Conservation (phyloP, 2,797 vertebrate genomes). For the Gallinago stenura region DNA sequence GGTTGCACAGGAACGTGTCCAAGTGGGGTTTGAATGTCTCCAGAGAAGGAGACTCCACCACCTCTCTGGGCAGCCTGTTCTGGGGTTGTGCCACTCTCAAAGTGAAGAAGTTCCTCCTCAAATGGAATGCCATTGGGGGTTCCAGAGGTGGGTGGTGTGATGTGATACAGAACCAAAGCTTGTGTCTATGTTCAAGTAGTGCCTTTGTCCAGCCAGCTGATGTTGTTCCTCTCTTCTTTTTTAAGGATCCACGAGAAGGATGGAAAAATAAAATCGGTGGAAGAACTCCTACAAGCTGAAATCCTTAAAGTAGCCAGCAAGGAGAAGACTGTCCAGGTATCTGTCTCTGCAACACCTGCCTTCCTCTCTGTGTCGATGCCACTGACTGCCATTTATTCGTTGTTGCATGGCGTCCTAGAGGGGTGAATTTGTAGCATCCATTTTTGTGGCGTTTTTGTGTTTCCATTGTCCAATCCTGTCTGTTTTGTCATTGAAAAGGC, state of each 20-base stretch:
- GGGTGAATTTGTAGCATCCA: conserved; percentile 42
- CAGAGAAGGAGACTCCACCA: too few relatives aligned
- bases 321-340: conserved; percentile 87
- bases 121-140: not conserved
- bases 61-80: too few relatives aligned
- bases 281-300: conserved; percentile 87
- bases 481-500: conserved; percentile 87
- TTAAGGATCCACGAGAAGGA: conserved; percentile 90
- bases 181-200: not conserved
- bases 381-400: conserved; percentile 64
- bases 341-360: not conserved
- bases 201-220: accelerated
- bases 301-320: conserved; percentile 82
- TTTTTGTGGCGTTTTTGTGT: conserved; percentile 65
- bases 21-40: too few relatives aligned
- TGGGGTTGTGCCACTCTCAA: too few relatives aligned
- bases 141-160: not conserved
- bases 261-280: conserved; percentile 86
- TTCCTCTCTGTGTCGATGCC: conserved; percentile 54
- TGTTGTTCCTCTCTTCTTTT: not conserved
- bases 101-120: too few relatives aligned
- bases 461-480: conserved; percentile 83
- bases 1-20: too few relatives aligned
- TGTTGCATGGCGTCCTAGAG: conserved; percentile 61
- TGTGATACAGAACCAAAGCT: not conserved